Conservation (phyloP, 2,888 invertebrate species). For the Zhuqinia jingwanae region DNA sequence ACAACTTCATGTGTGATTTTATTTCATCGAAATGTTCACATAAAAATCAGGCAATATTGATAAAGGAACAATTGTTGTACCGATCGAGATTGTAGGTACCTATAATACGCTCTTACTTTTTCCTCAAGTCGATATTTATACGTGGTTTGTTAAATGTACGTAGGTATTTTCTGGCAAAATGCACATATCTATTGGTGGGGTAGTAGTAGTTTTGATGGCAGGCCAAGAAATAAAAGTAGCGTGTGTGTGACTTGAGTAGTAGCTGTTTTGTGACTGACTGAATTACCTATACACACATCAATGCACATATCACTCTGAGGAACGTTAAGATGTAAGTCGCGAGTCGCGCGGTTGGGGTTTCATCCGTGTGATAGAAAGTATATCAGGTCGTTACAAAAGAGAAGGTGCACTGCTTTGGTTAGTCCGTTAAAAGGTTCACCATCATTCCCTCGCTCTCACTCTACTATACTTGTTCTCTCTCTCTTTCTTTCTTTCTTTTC, state of each 20-base stretch:
- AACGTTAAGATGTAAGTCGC: constrained; percentile 11
- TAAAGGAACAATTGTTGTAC: constrained; percentile 2
- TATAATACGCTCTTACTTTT: not conserved
- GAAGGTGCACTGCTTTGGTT: constrained; percentile 43
- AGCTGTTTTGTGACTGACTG: constrained; percentile 45
- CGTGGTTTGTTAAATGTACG: too few species aligned
- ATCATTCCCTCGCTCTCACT: constrained; percentile 9
- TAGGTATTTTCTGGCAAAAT: constrained; percentile 30
- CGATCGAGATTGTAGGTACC: too few species aligned
- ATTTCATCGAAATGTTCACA: constrained; percentile 51
- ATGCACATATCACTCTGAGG: constrained; percentile 61
- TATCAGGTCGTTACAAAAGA: constrained; percentile 8
- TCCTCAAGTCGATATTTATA: constrained; percentile 42
- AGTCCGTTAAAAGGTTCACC: constrained; percentile 65
- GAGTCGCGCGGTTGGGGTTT: constrained; percentile 58
- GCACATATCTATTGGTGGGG: not conserved
- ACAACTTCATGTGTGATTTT: not conserved
- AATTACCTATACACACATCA: constrained; percentile 61
- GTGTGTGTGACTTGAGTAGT: constrained; percentile 7
- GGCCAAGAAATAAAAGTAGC: constrained; percentile 45
- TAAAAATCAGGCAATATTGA: constrained; percentile 57
- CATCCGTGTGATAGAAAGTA: not conserved
- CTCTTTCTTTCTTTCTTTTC: constrained; percentile 8
- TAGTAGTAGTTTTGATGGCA: constrained; percentile 40
- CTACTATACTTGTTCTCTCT: constrained; percentile 13